Conservation (phyloP, 2,113 vertebrate species). For the Caranx ignobilis region DNA sequence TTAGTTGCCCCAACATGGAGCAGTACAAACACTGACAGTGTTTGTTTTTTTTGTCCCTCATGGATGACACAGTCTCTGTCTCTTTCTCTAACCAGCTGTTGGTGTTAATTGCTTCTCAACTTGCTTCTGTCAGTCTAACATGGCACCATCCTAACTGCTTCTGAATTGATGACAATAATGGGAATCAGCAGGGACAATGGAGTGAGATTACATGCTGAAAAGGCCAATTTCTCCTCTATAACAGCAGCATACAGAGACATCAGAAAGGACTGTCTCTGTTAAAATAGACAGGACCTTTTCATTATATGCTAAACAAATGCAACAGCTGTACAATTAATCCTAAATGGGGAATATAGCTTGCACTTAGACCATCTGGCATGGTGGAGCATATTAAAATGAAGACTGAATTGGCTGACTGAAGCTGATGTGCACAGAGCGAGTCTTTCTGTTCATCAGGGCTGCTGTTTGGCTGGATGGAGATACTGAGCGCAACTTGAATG, state of each 20-base stretch:
- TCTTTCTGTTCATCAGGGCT: constrained; percentile 40
- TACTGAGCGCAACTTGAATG: constrained; percentile 57
- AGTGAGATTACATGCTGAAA: constrained; percentile 72
- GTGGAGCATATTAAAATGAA: constrained; percentile 69
- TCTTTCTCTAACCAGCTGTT: constrained; percentile 74
- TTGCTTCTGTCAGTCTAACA: constrained; percentile 70
- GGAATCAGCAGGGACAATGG: constrained; percentile 73
- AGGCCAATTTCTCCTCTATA: constrained; percentile 57
- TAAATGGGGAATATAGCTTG: constrained; percentile 76
- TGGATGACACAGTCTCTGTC: constrained; percentile 25
- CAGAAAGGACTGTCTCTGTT: constrained; percentile 37
- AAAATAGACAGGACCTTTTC: constrained; percentile 67
- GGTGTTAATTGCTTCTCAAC: constrained; percentile 73
- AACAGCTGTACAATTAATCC: constrained; percentile 75
- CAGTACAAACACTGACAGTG: constrained; percentile 27
- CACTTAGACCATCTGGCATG: constrained; percentile 80
- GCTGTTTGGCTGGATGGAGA: constrained; percentile 49
- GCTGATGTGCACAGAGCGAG: constrained; percentile 53
- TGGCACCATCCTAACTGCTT: constrained; percentile 62
- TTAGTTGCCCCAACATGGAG: constrained; percentile 12
- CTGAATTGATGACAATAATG: constrained; percentile 74
- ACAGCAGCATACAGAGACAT: constrained; percentile 45
- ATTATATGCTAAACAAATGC: constrained; percentile 77
- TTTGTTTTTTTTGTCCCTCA: constrained; percentile 49
- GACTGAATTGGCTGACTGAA: constrained; percentile 73